phyloP scores from a whole-genome alignment of 2,113 vertebrate species.

The Pseudois nayaur region DNA sequence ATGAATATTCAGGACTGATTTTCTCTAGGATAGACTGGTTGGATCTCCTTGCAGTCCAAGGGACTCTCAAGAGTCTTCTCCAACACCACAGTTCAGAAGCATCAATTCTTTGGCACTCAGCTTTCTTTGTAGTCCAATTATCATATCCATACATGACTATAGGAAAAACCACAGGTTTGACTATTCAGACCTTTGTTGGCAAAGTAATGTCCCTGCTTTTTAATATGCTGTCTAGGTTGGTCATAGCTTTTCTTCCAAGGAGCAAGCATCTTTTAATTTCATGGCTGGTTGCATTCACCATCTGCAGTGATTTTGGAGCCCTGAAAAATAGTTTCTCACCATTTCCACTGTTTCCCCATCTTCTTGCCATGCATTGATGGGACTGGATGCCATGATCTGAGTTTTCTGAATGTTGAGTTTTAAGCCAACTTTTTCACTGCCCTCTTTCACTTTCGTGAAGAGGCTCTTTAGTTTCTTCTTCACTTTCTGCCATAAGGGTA shows the following conservation, averaged over 20 bases:
- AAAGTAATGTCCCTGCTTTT: neutral
- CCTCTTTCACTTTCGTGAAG: neutral
- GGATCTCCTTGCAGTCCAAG: neutral
- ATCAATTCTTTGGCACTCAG: neutral
- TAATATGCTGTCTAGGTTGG: neutral
- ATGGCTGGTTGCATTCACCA: neutral
- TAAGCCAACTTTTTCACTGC: neutral
- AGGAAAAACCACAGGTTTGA: neutral
- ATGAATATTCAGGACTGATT: neutral
- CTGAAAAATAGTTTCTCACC: neutral
- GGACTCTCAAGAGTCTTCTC: neutral
- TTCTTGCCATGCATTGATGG: neutral
- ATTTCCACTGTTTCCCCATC: neutral
- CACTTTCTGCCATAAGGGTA: neutral
- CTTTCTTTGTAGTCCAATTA: neutral
- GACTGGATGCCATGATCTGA: fast-evolving
- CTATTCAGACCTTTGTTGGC: neutral
- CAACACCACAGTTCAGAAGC: neutral
- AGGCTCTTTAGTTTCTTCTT: neutral
- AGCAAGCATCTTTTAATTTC: neutral
- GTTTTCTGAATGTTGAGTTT: neutral
- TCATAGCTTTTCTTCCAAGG: neutral
- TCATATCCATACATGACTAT: neutral
- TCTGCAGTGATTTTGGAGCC: neutral
- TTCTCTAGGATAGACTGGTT: neutral